These are phyloP conservation scores for Limnephilus lunatus DNA, from an alignment of 2,888 invertebrate species.

Conservation along the genomic window DNA sequence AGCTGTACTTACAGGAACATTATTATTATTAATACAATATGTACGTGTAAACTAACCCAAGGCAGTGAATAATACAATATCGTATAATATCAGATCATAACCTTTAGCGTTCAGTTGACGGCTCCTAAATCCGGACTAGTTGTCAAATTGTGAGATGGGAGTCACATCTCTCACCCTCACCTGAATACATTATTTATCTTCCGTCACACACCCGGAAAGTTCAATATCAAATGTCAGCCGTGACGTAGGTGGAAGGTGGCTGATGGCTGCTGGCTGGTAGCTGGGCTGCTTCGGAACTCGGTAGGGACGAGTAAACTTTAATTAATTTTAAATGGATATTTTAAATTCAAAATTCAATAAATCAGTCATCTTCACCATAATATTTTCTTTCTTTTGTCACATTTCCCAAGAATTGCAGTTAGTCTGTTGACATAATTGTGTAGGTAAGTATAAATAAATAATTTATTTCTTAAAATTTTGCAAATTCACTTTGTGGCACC, in stretches of 20 bases:
- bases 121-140: conserved; percentile 2
- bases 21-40: background rate
- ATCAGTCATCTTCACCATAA: background rate
- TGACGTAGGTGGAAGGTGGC: background rate
- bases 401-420: background rate
- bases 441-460: too few species aligned
- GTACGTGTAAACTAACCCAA: background rate
- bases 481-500: too few species aligned
- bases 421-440: too few species aligned
- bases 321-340: background rate
- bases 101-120: conserved; percentile 2
- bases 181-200: conserved; percentile 2
- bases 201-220: background rate
- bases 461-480: too few species aligned
- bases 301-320: background rate
- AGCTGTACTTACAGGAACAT: background rate
- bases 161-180: background rate
- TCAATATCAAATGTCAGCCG: conserved; percentile 2
- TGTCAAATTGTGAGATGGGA: background rate
- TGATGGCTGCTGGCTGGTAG: too few species aligned
- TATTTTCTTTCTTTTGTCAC: background rate
- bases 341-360: background rate
- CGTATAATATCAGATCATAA: background rate
- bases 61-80: background rate
- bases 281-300: background rate